Evolutionary conservation across 2,888 invertebrate species (phyloP), one percentile per base, ranked within the genome.

Genomic region (Listrodromus nycthemerus): DNA sequence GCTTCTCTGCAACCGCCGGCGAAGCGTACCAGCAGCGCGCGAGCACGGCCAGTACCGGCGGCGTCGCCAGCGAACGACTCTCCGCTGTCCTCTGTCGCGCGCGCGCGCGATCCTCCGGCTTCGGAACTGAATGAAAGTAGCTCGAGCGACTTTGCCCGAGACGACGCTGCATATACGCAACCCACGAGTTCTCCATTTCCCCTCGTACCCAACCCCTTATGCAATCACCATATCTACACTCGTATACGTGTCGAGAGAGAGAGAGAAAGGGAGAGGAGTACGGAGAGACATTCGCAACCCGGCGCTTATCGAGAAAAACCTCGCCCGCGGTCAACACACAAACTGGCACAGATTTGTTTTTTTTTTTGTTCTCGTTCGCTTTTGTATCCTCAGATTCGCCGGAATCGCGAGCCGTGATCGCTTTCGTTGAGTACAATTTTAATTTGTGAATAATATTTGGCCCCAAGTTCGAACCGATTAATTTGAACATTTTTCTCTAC

Each of bases 81-180:
- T 37, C 41, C 37, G 50, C 30, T 67, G 67, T 7, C 27, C 27
- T 21, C 33, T 71, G 55, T 1, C 8, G 13, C 21, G 45, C 37
- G 48, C 41, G 19, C 75, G 19, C 41, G 61, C 77, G 55, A 78
- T 21, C 82, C 73, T 71, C 70, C 58, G 69, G 69, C n/a, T 65
- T 61, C 65, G 48, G 66, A 82, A 66, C 30, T 76, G 83, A 80
- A 79, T 83, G 79, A 75, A 83, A 80, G 65, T 24, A 79, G 74
- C 82, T 77, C 65, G 73, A 52, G 74, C 83, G 80, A 66, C 61
- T 83, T 80, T 66, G 70, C 79, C 45, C 75, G 80, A 75, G 75
- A 70, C 69, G 52, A 50, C 6, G 65, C 41, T 74, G 52, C 74
- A 63, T 70, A 78, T 70, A 74, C 21, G 27, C 74, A 67, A 63